Evolutionary conservation across 2,888 invertebrate genomes (phyloP).

Genomic region (Gortyna flavago): DNA sequence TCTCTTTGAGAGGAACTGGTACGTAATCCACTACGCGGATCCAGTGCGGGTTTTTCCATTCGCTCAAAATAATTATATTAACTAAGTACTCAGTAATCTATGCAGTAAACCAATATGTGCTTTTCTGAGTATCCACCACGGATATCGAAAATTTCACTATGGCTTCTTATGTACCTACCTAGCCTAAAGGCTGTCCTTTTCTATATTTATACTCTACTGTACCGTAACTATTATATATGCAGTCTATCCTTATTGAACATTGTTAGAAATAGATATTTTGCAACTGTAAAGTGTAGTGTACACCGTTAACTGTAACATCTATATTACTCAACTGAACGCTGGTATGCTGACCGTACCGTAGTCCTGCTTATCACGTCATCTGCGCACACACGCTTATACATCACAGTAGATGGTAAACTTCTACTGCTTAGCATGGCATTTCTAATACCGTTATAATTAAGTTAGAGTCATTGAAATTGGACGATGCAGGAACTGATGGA

Average conservation of each 20-base stretch:
- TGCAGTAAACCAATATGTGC: not conserved
- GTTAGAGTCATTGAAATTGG: not conserved
- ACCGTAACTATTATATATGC: constrained; percentile 30
- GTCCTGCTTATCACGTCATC: constrained; percentile 47
- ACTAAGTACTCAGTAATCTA: too few species aligned
- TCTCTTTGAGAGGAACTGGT: not conserved
- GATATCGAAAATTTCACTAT: not conserved
- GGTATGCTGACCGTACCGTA: constrained; percentile 33
- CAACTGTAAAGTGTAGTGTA: constrained; percentile 12
- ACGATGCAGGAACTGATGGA: not conserved
- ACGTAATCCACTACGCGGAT: not conserved
- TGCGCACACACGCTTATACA: constrained; percentile 42
- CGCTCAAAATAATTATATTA: too few species aligned
- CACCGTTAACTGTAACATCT: constrained; percentile 28
- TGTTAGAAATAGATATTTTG: constrained; percentile 28
- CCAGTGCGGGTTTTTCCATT: not conserved
- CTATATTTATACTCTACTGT: constrained; percentile 9
- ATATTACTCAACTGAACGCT: constrained; percentile 21
- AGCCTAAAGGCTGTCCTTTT: not conserved
- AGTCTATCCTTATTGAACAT: not conserved
- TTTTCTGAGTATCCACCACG: not conserved
- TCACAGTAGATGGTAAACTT: constrained; percentile 39
- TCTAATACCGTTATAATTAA: constrained; percentile 34
- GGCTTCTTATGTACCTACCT: too few species aligned
- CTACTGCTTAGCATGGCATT: constrained; percentile 12